Evolutionary conservation across 2,888 invertebrate species (phyloP).

Genomic region (Choristoneura rosaceana): DNA sequence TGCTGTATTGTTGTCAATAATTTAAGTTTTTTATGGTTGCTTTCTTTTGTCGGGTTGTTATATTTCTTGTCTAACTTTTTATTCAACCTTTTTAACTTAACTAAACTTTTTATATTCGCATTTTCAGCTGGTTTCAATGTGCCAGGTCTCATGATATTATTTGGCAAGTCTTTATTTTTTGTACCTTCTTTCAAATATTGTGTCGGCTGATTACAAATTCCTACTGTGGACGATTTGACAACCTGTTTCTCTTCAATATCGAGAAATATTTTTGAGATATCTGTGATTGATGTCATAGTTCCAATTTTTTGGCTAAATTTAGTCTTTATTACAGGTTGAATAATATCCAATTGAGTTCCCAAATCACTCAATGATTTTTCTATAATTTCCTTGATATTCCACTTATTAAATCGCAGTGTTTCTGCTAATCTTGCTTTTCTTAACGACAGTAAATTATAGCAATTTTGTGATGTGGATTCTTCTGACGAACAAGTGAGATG

Average conservation of each 20-base stretch:
- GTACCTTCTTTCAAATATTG: not conserved
- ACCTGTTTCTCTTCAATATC: not conserved
- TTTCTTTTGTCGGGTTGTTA: not conserved
- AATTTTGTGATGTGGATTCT: slow-evolving; percentile 4
- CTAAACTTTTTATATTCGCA: not conserved
- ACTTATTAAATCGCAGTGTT: not conserved
- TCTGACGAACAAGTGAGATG: not conserved
- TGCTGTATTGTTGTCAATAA: not conserved
- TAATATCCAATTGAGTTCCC: not conserved
- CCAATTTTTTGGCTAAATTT: not conserved
- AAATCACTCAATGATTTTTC: slow-evolving; percentile 6
- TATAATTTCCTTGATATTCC: not conserved
- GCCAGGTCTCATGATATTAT: not conserved
- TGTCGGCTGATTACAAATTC: not conserved
- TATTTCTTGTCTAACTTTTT: not conserved
- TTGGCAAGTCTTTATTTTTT: not conserved
- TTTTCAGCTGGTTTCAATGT: not conserved
- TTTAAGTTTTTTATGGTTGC: not conserved
- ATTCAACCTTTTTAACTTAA: not conserved
- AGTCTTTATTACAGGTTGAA: not conserved
- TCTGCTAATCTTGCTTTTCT: slow-evolving; percentile 9
- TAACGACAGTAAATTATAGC: not conserved
- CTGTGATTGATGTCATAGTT: not conserved
- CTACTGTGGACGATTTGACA: not conserved
- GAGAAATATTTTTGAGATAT: not conserved